Conservation (phyloP, 2,113 vertebrate genomes). For the Equus przewalskii region DNA sequence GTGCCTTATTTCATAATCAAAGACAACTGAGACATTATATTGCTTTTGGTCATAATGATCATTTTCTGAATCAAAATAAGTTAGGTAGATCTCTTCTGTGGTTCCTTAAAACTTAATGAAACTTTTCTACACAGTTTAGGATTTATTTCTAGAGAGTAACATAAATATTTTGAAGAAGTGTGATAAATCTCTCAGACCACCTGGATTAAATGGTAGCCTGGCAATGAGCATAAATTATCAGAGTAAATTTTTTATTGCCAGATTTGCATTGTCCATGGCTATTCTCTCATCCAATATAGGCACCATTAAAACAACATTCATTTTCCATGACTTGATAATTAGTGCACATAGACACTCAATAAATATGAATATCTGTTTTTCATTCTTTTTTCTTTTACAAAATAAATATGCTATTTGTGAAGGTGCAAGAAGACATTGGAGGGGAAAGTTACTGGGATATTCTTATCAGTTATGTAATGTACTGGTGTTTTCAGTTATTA, state of each 20-base stretch:
- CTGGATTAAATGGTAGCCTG: conserved; percentile 3
- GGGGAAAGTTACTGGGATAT: not conserved
- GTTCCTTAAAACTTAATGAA: not conserved
- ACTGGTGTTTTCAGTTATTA: not conserved
- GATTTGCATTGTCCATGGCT: not conserved
- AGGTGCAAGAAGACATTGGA: not conserved
- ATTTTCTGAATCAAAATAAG: not conserved
- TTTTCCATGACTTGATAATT: not conserved
- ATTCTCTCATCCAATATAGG: not conserved
- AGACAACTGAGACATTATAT: not conserved
- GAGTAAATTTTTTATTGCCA: conserved; percentile 4
- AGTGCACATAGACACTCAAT: not conserved
- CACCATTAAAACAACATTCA: not conserved
- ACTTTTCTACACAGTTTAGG: not conserved
- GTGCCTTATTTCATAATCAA: not conserved
- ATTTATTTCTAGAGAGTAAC: not conserved
- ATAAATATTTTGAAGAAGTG: not conserved
- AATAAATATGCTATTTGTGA: not conserved
- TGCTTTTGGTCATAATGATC: not conserved
- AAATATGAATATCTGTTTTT: not conserved
- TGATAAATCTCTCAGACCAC: conserved; percentile 5
- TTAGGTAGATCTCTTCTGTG: not conserved
- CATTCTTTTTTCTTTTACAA: not conserved
- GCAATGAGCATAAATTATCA: not conserved
- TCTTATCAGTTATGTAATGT: not conserved